These are phyloP conservation scores for Drosophila orosa DNA, from an alignment of 1,140 invertebrate genomes.

Conservation along the genomic window DNA sequence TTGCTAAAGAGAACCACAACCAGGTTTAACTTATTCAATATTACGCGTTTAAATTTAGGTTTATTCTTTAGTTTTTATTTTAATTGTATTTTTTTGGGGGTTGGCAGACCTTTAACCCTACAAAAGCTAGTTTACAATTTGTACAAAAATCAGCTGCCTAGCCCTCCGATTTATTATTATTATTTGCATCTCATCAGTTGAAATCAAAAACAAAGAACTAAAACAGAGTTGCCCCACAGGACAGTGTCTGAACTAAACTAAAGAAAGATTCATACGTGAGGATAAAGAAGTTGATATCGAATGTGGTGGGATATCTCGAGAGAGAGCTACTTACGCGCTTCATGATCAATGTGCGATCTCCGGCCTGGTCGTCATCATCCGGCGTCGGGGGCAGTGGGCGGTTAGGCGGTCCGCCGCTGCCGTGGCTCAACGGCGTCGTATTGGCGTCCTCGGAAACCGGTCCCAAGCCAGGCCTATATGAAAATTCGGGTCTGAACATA, in stretches of 20 bases:
- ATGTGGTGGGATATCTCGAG: background rate
- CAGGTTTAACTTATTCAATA: conserved; percentile 51
- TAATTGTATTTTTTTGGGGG: conserved; percentile 5
- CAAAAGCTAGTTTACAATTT: conserved; percentile 73
- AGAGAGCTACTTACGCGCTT: conserved; percentile 89
- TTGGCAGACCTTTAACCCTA: conserved; percentile 65
- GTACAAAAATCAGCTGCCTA: conserved; percentile 49
- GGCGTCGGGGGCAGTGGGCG: conserved; percentile 97
- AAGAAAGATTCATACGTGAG: conserved; percentile 38
- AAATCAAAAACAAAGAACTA: conserved; percentile 45
- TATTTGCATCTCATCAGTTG: conserved; percentile 38
- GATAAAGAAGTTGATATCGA: conserved; percentile 18
- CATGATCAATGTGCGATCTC: conserved; percentile 95
- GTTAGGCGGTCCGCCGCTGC: conserved; percentile 91
- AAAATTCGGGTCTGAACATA: conserved; percentile 91
- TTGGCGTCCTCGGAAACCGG: conserved; percentile 85
- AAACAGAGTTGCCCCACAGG: conserved; percentile 2
- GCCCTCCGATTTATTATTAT: conserved; percentile 3
- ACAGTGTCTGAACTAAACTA: conserved; percentile 53
- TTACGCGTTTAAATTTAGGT: conserved; percentile 33
- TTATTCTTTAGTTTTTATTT: conserved; percentile 35
- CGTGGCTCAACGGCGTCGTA: conserved; percentile 84
- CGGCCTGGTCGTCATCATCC: conserved; percentile 90
- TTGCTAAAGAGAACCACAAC: conserved; percentile 77
- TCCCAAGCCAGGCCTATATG: conserved; percentile 91